Percentiles rank a stretch among this genome's conserved stretches.
phyloP scores from a whole-genome alignment of 2,888 invertebrate species.

The Eristalis tenax region DNA sequence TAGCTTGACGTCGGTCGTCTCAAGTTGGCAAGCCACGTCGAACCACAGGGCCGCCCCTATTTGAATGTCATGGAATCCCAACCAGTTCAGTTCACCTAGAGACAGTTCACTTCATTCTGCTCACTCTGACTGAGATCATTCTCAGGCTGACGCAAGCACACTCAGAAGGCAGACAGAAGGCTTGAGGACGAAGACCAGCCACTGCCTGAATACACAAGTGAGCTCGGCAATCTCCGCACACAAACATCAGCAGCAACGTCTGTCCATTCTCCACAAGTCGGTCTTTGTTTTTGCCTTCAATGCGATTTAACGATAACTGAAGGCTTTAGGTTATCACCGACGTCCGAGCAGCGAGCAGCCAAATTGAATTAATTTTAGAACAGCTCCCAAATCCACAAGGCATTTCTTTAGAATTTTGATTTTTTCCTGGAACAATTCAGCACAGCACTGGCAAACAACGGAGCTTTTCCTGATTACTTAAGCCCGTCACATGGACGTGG shows the following conservation, averaged over 20 bases:
- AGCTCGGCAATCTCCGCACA: background rate
- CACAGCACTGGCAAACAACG: background rate
- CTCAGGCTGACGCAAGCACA: no score
- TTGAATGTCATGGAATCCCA: no score
- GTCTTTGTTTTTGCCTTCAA: background rate
- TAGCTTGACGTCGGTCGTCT: no score
- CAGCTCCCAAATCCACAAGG: background rate
- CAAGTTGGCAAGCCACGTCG: no score
- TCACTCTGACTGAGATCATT: no score
- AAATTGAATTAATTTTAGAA: constrained; percentile 33
- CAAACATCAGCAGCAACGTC: background rate
- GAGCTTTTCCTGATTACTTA: constrained; percentile 18
- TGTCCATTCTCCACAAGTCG: background rate
- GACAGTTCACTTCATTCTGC: no score
- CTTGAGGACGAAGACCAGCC: no score
- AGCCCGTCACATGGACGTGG: constrained; percentile 7
- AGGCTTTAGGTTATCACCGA: constrained; percentile 34
- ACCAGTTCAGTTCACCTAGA: no score
- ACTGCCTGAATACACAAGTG: no score
- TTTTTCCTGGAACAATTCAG: background rate
- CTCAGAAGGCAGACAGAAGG: no score
- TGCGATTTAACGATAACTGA: constrained; percentile 22
- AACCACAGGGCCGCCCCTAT: no score
- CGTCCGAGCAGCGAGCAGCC: constrained; percentile 21
- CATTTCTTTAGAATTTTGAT: background rate